Evolutionary conservation across 2,113 vertebrate genomes (phyloP), one percentile per base, ranked within the genome.

Genomic region (Girardinichthys multiradiatus): DNA sequence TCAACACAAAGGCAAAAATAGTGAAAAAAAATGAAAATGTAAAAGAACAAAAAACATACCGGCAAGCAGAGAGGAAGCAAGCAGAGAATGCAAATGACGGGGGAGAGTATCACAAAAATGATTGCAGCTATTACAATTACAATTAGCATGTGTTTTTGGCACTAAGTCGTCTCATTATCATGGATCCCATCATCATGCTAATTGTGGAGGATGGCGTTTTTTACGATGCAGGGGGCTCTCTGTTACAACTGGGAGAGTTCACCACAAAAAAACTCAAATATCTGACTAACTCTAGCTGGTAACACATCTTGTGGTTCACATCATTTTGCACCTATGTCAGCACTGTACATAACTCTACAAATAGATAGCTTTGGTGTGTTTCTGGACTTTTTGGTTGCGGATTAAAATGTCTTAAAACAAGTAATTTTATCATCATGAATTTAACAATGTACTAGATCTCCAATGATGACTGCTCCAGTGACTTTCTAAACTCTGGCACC

Each of bases 61-160:
- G 70, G 14, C 17, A 65, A 70, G 72, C 82, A 74, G 64, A 70
- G 35, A 79, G 72, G 78, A 76, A 35, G 54, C 81, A 87, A 87
- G 78, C 82, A 79, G 87, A 71, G 84, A 90, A 91, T 85, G 87
- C 76, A 88, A 90, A 89, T 89, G 81, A 89, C 86, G 74, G 69
- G 61, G 62, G 78, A 86, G 81, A 86, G 76, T 64, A 74, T 85
- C 79, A 70, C 62, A 48, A 86, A 88, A 86, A 89, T 92, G 86
- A 91, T 91, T 88, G 86, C 84, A 7, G 69, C 85, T 84, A 88
- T 91, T 81, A 87, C 82, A 90, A 91, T 91, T 91, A 91, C 92
- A 89, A 91, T 90, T 90, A 90, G 89, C 86, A 86, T 87, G 86
- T 90, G 88, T 87, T 89, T 87, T 77, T 88, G 88, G 81, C 86